A percentile compares a stretch with the other conserved stretches of the same genome.
These are phyloP conservation scores for Whitmania pigra DNA, from an alignment of 1,140 invertebrate genomes.

Conservation along the genomic window DNA sequence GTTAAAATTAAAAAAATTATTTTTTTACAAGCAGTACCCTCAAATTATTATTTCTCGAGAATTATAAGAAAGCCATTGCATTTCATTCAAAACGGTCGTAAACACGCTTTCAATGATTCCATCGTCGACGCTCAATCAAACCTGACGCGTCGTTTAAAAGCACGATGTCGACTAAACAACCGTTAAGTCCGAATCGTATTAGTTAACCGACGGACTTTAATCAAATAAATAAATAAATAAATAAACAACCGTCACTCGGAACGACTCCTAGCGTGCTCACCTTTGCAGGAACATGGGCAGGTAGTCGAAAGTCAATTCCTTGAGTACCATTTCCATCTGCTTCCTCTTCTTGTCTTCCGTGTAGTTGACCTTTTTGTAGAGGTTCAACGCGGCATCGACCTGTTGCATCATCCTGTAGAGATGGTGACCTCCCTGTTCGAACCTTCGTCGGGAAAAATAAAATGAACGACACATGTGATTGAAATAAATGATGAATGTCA, in stretches of 20 bases:
- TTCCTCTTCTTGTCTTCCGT: conserved; percentile 14
- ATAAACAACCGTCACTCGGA: background rate
- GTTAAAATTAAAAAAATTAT: background rate
- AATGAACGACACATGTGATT: too few relatives aligned
- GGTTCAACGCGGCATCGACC: background rate
- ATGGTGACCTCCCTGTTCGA: conserved; percentile 11
- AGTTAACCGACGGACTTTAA: too few relatives aligned
- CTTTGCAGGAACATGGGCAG: conserved; percentile 18
- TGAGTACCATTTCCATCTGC: conserved; percentile 16
- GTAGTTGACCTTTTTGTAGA: conserved; percentile 14
- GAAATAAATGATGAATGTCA: background rate
- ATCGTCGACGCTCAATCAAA: too few relatives aligned
- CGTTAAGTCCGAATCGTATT: too few relatives aligned
- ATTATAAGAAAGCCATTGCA: too few relatives aligned
- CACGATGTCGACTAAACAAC: too few relatives aligned
- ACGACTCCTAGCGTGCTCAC: background rate
- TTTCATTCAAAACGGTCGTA: too few relatives aligned
- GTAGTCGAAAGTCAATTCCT: conserved; percentile 18
- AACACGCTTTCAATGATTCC: too few relatives aligned
- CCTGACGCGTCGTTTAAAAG: background rate
- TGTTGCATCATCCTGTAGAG: conserved; percentile 18
- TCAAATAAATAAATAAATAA: too few relatives aligned
- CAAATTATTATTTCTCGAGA: too few relatives aligned
- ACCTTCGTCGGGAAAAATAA: too few relatives aligned
- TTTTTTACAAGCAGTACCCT: background rate